Evolutionary conservation across 2,113 vertebrate genomes (phyloP).

Genomic region (Galbula dea): DNA sequence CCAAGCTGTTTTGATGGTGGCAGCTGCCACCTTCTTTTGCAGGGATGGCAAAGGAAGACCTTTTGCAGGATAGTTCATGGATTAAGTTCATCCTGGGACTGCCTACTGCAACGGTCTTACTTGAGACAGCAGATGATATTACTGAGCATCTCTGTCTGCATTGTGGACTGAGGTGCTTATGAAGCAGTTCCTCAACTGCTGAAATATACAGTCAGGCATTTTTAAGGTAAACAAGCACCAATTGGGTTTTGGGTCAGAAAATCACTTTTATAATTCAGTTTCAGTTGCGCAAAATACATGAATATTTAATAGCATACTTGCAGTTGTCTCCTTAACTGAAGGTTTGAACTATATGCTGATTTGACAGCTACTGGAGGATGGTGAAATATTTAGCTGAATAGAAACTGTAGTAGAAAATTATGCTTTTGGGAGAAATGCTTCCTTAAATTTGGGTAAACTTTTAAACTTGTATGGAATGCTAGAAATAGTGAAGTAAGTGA

Average conservation of each 20-base stretch:
- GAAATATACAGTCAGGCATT: background rate
- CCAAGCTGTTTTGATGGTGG: background rate
- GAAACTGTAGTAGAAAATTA: background rate
- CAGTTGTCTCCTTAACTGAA: background rate
- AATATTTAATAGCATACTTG: background rate
- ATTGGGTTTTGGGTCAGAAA: background rate
- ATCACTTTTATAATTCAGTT: background rate
- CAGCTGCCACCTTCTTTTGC: background rate
- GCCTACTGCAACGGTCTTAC: background rate
- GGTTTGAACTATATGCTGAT: background rate
- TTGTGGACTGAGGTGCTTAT: background rate
- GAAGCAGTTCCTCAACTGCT: background rate
- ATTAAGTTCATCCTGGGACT: background rate
- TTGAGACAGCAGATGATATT: background rate
- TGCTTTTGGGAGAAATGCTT: background rate
- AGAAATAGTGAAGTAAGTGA: no score
- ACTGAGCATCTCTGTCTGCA: background rate
- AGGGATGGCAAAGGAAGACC: background rate
- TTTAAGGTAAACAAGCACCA: background rate
- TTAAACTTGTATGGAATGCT: background rate
- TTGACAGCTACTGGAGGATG: background rate
- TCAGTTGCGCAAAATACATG: background rate
- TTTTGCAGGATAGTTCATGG: background rate
- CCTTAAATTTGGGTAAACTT: background rate
- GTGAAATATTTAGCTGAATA: slow-evolving; percentile 32